Evolutionary conservation across 2,797 vertebrate genomes (phyloP).

Genomic region (Pseudomugil gertrudae): DNA sequence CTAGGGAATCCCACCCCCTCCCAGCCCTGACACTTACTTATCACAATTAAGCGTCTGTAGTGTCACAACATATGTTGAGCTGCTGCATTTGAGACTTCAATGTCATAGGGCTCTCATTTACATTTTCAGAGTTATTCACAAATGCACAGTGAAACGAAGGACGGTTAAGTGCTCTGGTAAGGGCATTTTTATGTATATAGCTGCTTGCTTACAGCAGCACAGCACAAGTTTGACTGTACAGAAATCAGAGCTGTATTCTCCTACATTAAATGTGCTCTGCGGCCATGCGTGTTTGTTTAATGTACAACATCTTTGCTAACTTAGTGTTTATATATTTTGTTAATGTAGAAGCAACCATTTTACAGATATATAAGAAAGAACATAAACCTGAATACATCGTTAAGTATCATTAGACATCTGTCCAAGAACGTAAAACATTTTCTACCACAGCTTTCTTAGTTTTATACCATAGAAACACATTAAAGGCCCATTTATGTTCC

Average conservation of each 20-base stretch:
- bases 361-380: neutral
- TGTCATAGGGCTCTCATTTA: slow-evolving; percentile 64
- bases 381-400: neutral
- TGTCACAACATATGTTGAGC: slow-evolving; percentile 71
- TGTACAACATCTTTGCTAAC: neutral
- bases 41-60: slow-evolving; percentile 64
- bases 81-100: slow-evolving; percentile 54
- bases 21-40: slow-evolving; percentile 63
- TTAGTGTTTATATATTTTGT: slow-evolving; percentile 1
- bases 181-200: slow-evolving; percentile 34
- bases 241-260: slow-evolving; percentile 22
- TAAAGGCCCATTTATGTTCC: no score
- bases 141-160: slow-evolving; percentile 60
- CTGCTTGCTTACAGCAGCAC: slow-evolving; percentile 51
- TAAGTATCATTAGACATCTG: neutral
- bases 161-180: slow-evolving; percentile 38
- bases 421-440: slow-evolving; percentile 14
- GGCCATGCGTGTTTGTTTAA: neutral
- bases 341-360: neutral
- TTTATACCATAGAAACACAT: no score
- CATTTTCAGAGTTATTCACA: slow-evolving; percentile 62
- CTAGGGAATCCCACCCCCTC: slow-evolving; percentile 62
- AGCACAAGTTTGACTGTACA: slow-evolving; percentile 14
- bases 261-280: neutral
- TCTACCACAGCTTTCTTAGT: no score